These are phyloP conservation scores for Naja naja DNA, from an alignment of 2,113 vertebrate species.

Conservation along the genomic window DNA sequence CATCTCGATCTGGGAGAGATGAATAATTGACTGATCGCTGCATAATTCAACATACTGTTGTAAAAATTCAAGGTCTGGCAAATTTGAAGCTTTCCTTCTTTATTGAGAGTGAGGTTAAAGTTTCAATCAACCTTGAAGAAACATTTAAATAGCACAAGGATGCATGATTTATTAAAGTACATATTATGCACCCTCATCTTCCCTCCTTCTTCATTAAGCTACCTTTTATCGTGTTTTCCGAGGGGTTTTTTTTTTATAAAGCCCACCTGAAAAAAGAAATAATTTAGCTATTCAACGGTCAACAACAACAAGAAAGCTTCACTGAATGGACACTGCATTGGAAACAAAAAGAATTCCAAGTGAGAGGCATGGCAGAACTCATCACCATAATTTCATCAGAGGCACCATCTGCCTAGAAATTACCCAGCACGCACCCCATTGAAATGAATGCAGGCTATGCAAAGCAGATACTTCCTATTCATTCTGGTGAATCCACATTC, in stretches of 20 bases:
- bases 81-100: conserved; percentile 95
- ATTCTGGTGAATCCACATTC: background rate
- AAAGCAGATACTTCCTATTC: background rate
- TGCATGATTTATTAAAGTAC: conserved; percentile 86
- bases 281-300: conserved; percentile 44
- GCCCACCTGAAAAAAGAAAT: conserved; percentile 56
- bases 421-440: background rate
- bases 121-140: conserved; percentile 99
- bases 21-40: conserved; percentile 99
- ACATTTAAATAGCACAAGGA: conserved; percentile 94
- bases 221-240: conserved; percentile 69
- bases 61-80: conserved; percentile 99
- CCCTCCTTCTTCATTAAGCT: conserved; percentile 76
- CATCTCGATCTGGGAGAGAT: conserved; percentile 90
- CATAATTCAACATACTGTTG: conserved; percentile 99
- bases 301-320: conserved; percentile 31
- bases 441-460: background rate
- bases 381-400: background rate
- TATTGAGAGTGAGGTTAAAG: conserved; percentile 98
- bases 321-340: conserved; percentile 1
- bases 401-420: background rate
- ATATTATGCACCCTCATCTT: conserved; percentile 76
- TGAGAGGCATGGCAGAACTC: background rate
- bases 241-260: conserved; percentile 56
- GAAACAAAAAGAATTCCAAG: conserved; percentile 27